A percentile compares a stretch with the other conserved stretches of the same genome.
These are phyloP conservation scores for Drosophila teissieri DNA, from an alignment of 1,140 invertebrate species.

Conservation along the genomic window DNA sequence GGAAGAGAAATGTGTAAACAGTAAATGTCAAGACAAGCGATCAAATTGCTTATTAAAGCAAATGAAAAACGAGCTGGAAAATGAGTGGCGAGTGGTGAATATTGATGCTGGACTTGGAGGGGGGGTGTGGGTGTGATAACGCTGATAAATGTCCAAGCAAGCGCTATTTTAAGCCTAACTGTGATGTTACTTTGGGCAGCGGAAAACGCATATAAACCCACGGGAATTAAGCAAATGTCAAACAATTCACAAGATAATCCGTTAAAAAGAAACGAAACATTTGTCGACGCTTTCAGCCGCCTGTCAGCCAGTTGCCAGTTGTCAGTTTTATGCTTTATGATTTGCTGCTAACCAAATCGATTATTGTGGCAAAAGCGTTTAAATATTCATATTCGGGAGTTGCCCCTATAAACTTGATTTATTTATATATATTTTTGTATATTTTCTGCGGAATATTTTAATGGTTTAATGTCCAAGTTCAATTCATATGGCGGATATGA, in stretches of 20 bases:
- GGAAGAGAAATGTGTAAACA: slow-evolving; percentile 16
- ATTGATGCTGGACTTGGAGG: not conserved
- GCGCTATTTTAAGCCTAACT: slow-evolving; percentile 6
- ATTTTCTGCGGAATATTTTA: too few relatives aligned
- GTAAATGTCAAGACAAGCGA: slow-evolving; percentile 47
- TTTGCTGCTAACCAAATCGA: not conserved
- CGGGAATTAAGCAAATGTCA: slow-evolving; percentile 15
- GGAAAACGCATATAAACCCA: not conserved
- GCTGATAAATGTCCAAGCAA: slow-evolving; percentile 3
- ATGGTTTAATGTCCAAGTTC: not conserved
- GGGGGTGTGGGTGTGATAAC: not conserved
- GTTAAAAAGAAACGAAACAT: not conserved
- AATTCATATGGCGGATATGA: slow-evolving; percentile 54
- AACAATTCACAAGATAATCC: slow-evolving; percentile 13
- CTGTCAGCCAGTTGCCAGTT: slow-evolving; percentile 9
- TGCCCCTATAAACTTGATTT: too few relatives aligned
- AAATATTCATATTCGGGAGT: not conserved
- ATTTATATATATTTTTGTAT: too few relatives aligned
- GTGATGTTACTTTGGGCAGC: not conserved
- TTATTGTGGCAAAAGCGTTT: not conserved
- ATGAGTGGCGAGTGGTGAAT: not conserved
- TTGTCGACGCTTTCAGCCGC: not conserved
- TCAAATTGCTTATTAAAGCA: slow-evolving; percentile 56
- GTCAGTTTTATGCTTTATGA: slow-evolving; percentile 4
- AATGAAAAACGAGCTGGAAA: slow-evolving; percentile 18